Conservation (phyloP, 2,113 vertebrate species). For the Condylura cristata region DNA sequence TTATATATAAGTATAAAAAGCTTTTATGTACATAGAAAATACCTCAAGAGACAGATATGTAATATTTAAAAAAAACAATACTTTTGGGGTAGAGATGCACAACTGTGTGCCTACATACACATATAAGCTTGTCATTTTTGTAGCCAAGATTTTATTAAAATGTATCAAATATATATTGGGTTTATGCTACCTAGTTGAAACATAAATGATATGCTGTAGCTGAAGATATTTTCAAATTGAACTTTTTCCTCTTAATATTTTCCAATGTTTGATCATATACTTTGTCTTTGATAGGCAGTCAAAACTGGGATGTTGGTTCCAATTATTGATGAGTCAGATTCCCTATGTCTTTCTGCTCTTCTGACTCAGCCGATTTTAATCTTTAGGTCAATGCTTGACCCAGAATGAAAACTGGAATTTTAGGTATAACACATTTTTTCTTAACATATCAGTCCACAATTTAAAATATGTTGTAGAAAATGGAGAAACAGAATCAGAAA, state of each 20-base stretch:
- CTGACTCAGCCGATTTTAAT: neutral
- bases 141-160: neutral
- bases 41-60: neutral
- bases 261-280: neutral
- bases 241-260: neutral
- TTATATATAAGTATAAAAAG: neutral
- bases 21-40: neutral
- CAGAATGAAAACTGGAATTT: neutral
- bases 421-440: no score
- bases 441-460: neutral
- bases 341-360: neutral
- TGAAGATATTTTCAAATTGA: neutral
- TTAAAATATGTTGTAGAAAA: neutral
- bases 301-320: neutral
- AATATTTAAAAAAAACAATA: neutral
- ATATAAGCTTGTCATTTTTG: neutral
- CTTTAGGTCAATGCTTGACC: neutral
- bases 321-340: neutral
- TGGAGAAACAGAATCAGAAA: no score
- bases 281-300: neutral
- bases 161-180: neutral
- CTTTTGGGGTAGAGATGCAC: neutral
- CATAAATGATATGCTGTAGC: neutral
- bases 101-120: neutral
- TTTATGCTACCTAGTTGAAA: neutral